Base-by-base conservation (phyloP, 1,140 invertebrate species). In the Eupeodes corollae region DNA sequence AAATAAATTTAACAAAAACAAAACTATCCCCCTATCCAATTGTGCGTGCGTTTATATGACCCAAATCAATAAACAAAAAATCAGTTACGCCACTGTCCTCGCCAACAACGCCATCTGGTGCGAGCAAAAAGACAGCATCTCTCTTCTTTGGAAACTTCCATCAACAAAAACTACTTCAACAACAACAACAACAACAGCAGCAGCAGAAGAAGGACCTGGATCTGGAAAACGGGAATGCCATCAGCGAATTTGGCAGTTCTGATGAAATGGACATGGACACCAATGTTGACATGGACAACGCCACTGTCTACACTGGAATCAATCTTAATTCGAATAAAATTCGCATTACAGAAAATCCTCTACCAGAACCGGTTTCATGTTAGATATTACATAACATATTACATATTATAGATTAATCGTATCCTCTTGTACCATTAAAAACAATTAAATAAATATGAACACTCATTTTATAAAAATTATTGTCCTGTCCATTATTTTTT, bases 331-430 rank as follows among this genome's bases (percentile, higher is more conserved):
- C 40, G 48, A 63, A 58, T 54, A 64, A 65, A 50, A 68, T 68
- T 55, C 65, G 66, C 50, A 68, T 68, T 52, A 68, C 66, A 46
- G 66, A 68, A 54, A 68, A 68, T 52, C 66, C 66, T 56, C 61
- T 68, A 60, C 66, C 66, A 49, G 65, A 67, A 53, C 55, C 63
- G 50, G 58, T 68, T 47, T n/a, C 13, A 31, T 44, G 42, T 35
- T 48, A 48, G 18, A 48, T 30, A 42, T 32, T 9, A 9, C 32
- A 33, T 33, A 33, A 33, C 32, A 8, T 5, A 35, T 26, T 26
- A 5, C 8, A 5, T 26, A 5, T 26, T 26, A 5, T 26, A 26
- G 21, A 26, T 26, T 5, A 3, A 26, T 26, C n/a, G n/a, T n/a
- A n/a, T 26, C 8, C 8, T 8, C 21, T 26, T 26, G 21, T 26